A percentile compares a stretch with the other conserved stretches of the same genome.
Evolutionary conservation across 2,888 invertebrate genomes (phyloP).

Genomic region (Embidobia sp.): DNA sequence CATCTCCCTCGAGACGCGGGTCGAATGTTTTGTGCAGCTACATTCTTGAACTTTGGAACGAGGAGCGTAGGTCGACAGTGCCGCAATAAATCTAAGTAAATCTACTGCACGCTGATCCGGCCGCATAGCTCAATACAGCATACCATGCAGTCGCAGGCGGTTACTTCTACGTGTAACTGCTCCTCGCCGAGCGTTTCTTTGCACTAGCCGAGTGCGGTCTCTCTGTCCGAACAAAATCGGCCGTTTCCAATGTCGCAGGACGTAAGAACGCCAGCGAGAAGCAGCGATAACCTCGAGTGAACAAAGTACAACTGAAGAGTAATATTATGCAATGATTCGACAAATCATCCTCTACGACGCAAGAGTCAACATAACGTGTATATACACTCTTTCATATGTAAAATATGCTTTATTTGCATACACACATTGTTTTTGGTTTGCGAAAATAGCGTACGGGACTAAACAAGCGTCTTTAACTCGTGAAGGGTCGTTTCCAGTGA

Average conservation of each 20-base stretch:
- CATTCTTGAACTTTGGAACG: constrained; percentile 60
- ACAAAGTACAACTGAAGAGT: constrained; percentile 58
- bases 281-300: constrained; percentile 54
- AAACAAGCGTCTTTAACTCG: too few species aligned
- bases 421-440: too few species aligned
- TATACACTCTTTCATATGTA: constrained; percentile 18
- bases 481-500: too few species aligned
- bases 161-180: constrained; percentile 74
- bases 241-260: too few species aligned
- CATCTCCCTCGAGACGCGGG: constrained; percentile 24
- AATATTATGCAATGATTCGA: constrained; percentile 46
- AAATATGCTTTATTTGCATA: too few species aligned
- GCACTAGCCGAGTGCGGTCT: too few species aligned
- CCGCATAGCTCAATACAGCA: constrained; percentile 80
- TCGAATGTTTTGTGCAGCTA: constrained; percentile 40
- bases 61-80: constrained; percentile 48
- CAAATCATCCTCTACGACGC: constrained; percentile 21
- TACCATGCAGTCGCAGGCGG: constrained; percentile 80
- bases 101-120: constrained; percentile 79
- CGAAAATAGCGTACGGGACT: too few species aligned
- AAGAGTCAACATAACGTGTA: not conserved
- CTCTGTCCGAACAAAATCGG: too few species aligned
- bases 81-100: constrained; percentile 73
- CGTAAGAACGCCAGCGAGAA: constrained; percentile 54
- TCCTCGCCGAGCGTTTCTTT: constrained; percentile 63